phyloP scores from a whole-genome alignment of 2,113 vertebrate species.

The Barnardius zonarius region DNA sequence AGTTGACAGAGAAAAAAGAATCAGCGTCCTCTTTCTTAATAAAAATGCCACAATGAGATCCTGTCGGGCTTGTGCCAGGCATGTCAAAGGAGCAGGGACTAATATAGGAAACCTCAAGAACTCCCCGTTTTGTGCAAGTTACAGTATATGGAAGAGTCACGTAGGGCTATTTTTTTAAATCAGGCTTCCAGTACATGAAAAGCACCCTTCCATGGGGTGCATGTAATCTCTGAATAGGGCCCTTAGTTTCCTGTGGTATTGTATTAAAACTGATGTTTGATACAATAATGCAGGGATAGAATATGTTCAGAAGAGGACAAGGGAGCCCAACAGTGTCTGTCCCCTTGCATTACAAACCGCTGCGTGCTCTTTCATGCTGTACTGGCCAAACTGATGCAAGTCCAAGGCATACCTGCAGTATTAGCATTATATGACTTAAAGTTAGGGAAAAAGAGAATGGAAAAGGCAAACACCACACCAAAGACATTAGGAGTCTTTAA shows the following conservation, averaged over 20 bases:
- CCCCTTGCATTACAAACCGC: background rate
- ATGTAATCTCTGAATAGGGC: slow-evolving; percentile 49
- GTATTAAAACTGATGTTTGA: slow-evolving; percentile 4
- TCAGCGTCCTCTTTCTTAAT: slow-evolving; percentile 35
- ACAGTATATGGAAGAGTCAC: slow-evolving; percentile 35
- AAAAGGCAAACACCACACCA: background rate
- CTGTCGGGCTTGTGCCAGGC: slow-evolving; percentile 35
- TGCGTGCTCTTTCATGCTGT: background rate
- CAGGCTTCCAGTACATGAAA: slow-evolving; percentile 49
- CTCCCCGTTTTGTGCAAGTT: slow-evolving; percentile 35
- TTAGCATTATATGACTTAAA: background rate
- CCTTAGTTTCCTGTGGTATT: slow-evolving; percentile 36
- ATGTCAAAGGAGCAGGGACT: slow-evolving; percentile 57
- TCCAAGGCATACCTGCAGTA: background rate
- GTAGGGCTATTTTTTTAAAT: slow-evolving; percentile 36
- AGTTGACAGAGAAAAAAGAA: slow-evolving; percentile 60
- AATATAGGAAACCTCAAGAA: slow-evolving; percentile 40
- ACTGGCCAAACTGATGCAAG: background rate
- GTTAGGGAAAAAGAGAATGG: background rate
- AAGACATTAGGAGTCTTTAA: background rate
- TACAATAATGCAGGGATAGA: slow-evolving; percentile 18
- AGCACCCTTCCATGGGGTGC: slow-evolving; percentile 44
- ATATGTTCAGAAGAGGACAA: slow-evolving; percentile 28
- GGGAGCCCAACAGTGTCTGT: background rate
- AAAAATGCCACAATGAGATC: slow-evolving; percentile 50